Base-by-base conservation (phyloP, 2,888 invertebrate species). In the Ormyrus rosae region DNA sequence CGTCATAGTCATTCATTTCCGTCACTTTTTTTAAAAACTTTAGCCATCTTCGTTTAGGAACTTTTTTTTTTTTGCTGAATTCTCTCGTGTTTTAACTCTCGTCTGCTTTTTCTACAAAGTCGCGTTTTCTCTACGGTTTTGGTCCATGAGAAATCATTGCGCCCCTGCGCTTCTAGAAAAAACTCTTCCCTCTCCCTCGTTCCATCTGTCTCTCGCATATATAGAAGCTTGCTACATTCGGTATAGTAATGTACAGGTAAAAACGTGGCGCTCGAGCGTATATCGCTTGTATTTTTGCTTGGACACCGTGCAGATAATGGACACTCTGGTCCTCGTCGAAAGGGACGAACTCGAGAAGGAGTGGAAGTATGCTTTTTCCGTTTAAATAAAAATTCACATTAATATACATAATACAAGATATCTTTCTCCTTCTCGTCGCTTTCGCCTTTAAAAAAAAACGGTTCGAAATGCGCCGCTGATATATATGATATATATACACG, bases 91-190 rank as follows among this genome's bases (percentile, higher is more conserved):
- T 69, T 13, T 34, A 51, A 34, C 34, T 64, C 19, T 60, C n/a
- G 46, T 6, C 34, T 34, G 2, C 13, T 50, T 77, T 65, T 51
- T 50, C 46, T 68, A 34, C 34, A 34, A 34, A 34, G 5, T 9
- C 34, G 46, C 48, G 69, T 56, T 19, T 60, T 75, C 61, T 68
- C 78, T 73, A 80, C 72, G 82, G 82, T 79, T 79, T 87, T 87
- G 87, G 87, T 87, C 87, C 86, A 87, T 85, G 82, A 75, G 70
- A 80, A 76, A 61, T 67, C 56, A 67, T 60, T 19, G 56, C 53
- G 67, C 50, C 56, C 63, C 80, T 80, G 34, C 69, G n/a, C 81
- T 82, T 84, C 81, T 85, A 81, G n/a, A 76, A 76, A 68, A 64
- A 68, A 65, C 48, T 67, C n/a, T 55, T 7, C 55, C 11, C n/a